Conservation (phyloP, 2,888 invertebrate genomes). For the Eristalis pertinax region DNA sequence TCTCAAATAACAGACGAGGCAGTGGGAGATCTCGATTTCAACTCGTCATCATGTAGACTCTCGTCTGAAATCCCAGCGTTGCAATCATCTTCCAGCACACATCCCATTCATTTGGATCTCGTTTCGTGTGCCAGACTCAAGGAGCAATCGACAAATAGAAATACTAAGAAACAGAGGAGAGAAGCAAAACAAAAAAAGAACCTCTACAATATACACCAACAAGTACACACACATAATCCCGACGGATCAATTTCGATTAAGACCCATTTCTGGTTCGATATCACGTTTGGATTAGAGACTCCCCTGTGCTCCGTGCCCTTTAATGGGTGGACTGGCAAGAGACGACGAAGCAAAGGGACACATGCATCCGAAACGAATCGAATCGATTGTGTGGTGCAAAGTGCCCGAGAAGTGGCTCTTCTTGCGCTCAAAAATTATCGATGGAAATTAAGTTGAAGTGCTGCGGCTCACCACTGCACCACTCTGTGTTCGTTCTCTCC, state of each 20-base stretch:
- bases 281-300: conserved; percentile 68
- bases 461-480: conserved; percentile 50
- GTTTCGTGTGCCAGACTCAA: neutral
- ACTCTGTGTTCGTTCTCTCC: neutral
- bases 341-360: conserved; percentile 4
- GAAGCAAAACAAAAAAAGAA: neutral
- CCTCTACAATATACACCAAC: conserved; percentile 11
- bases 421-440: conserved; percentile 57
- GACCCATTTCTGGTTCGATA: conserved; percentile 69
- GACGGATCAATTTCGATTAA: conserved; percentile 70
- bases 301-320: conserved; percentile 44
- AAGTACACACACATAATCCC: conserved; percentile 68
- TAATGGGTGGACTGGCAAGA: conserved; percentile 1
- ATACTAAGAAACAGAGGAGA: conserved; percentile 7
- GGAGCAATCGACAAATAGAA: conserved; percentile 19
- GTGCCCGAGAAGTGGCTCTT: conserved; percentile 61
- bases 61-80: conserved; percentile 23
- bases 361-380: conserved; percentile 42
- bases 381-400: conserved; percentile 43
- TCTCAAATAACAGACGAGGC: conserved; percentile 21
- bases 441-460: conserved; percentile 66
- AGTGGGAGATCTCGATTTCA: conserved; percentile 34
- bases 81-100: conserved; percentile 39
- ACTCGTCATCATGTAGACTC: conserved; percentile 19
- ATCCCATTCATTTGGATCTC: conserved; percentile 27